These are phyloP conservation scores for Sebastes melanostomus DNA, from an alignment of 2,797 vertebrate species.

Conservation along the genomic window DNA sequence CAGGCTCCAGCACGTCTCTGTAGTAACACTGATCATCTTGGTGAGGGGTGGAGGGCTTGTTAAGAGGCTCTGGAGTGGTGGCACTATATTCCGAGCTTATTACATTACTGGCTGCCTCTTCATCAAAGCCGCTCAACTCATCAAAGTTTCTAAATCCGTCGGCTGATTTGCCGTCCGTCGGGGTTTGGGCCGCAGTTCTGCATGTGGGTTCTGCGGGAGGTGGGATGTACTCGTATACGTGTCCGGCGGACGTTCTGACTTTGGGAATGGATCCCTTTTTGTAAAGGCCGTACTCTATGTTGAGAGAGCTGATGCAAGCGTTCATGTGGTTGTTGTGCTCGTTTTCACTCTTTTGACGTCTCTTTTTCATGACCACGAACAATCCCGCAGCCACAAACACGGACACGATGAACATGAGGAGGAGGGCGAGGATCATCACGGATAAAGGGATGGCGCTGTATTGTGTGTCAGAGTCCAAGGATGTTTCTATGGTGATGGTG, in stretches of 20 bases:
- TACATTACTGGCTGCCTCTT: constrained; percentile 84
- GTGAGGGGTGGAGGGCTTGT: constrained; percentile 85
- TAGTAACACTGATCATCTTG: constrained; percentile 91
- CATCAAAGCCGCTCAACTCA: constrained; percentile 92
- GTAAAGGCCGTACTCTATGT: constrained; percentile 95
- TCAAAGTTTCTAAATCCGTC: constrained; percentile 93
- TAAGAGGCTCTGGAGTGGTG: constrained; percentile 90
- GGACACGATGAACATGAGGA: constrained; percentile 93
- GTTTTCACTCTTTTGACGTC: constrained; percentile 88
- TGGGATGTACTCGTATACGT: constrained; percentile 96
- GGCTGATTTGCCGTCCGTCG: constrained; percentile 85
- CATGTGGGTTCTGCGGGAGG: constrained; percentile 87
- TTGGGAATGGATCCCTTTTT: constrained; percentile 88
- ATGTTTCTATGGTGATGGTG: constrained; percentile 88
- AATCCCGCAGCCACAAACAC: constrained; percentile 95
- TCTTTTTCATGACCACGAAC: constrained; percentile 92
- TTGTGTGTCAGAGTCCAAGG: constrained; percentile 82
- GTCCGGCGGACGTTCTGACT: constrained; percentile 91
- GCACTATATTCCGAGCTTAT: constrained; percentile 91
- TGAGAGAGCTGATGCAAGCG: constrained; percentile 94
- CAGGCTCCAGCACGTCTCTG: constrained; percentile 89
- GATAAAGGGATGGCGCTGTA: constrained; percentile 90
- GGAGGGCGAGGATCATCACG: constrained; percentile 93
- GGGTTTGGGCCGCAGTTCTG: constrained; percentile 86
- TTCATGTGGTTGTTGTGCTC: constrained; percentile 91